Conservation (phyloP, 1,140 invertebrate species). For the Drosophila kohkoa region DNA sequence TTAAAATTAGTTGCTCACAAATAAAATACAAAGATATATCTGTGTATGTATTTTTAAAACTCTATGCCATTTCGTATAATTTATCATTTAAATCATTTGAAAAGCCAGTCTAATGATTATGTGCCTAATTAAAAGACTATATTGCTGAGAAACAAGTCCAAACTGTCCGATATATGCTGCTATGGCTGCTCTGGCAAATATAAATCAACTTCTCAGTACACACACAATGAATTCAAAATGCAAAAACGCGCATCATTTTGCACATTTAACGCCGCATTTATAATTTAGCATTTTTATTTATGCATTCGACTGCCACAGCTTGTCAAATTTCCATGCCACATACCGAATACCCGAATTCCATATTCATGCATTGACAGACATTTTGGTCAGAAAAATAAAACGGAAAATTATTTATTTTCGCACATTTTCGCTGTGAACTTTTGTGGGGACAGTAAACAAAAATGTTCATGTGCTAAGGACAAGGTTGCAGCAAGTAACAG, state of each 20-base stretch:
- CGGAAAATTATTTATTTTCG: conserved; percentile 21
- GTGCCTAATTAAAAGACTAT: not conserved
- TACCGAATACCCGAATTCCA: not conserved
- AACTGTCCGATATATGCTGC: not conserved
- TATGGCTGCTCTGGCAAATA: not conserved
- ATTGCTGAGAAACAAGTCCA: not conserved
- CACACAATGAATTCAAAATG: not conserved
- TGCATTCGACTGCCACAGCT: conserved; percentile 27
- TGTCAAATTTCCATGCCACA: conserved; percentile 45
- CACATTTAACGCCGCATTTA: conserved; percentile 29
- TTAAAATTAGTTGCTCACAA: too few relatives aligned
- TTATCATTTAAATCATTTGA: not conserved
- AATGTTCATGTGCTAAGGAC: conserved; percentile 76
- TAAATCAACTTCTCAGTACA: not conserved
- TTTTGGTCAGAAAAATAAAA: conserved; percentile 21
- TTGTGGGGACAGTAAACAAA: conserved; percentile 45
- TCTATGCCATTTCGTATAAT: too few relatives aligned
- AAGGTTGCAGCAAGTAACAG: conserved; percentile 57
- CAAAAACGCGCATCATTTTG: conserved; percentile 2
- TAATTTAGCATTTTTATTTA: conserved; percentile 31
- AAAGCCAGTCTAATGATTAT: not conserved
- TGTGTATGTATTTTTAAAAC: too few relatives aligned
- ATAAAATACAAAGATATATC: too few relatives aligned
- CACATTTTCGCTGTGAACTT: conserved; percentile 20
- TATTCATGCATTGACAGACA: conserved; percentile 34